A percentile compares a stretch with the other conserved stretches of the same genome.
Evolutionary conservation across 2,888 invertebrate species (phyloP).

Genomic region (Agriopis leucophaearia): DNA sequence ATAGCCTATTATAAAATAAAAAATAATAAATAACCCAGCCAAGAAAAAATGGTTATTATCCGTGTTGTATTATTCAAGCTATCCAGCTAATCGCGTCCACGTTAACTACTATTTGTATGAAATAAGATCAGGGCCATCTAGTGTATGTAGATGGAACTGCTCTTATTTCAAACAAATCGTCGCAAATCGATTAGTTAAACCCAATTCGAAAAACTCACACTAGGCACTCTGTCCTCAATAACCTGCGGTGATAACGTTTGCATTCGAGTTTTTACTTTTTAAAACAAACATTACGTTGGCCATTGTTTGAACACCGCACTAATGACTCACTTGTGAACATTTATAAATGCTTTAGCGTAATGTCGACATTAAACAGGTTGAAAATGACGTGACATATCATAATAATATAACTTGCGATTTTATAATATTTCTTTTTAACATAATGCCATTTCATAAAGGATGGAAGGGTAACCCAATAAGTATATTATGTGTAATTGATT

Average conservation of each 20-base stretch:
- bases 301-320: slow-evolving; percentile 18
- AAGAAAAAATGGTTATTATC: too few species aligned
- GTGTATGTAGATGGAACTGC: too few species aligned
- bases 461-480: too few species aligned
- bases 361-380: background rate
- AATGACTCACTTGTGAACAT: slow-evolving; percentile 20
- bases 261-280: slow-evolving; percentile 19
- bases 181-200: too few species aligned
- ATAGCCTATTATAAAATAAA: too few species aligned
- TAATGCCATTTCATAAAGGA: background rate
- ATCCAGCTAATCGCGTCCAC: too few species aligned
- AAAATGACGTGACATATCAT: slow-evolving; percentile 2
- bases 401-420: slow-evolving; percentile 4
- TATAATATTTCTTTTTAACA: slow-evolving; percentile 3
- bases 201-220: background rate
- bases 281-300: slow-evolving; percentile 16
- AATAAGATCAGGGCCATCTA: too few species aligned
- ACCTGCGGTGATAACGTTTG: background rate
- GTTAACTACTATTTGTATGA: too few species aligned
- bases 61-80: too few species aligned
- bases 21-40: too few species aligned
- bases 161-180: too few species aligned
- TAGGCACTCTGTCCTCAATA: background rate
- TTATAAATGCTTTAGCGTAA: slow-evolving; percentile 6
- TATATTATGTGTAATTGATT: too few species aligned